phyloP scores from a whole-genome alignment of 2,888 invertebrate species.

The Diarsia rubi region DNA sequence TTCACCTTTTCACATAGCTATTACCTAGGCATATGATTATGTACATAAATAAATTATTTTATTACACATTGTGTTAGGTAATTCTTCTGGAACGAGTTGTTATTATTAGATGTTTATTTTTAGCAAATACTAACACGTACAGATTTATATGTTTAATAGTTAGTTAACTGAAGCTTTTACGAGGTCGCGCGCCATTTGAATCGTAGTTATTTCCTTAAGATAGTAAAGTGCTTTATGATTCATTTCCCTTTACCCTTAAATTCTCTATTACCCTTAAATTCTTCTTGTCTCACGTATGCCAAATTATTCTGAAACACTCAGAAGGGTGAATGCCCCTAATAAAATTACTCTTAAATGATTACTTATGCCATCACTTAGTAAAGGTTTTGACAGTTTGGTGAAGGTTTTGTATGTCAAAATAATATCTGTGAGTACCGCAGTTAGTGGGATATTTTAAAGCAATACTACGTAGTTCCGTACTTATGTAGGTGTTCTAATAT shows the following conservation, averaged over 20 bases:
- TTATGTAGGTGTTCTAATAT: not conserved
- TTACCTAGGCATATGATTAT: not conserved
- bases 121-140: not conserved
- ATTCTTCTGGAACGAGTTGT: not conserved
- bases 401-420: too few relatives aligned
- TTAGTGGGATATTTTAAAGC: not conserved
- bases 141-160: not conserved
- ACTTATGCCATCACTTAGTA: too few relatives aligned
- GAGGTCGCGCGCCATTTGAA: not conserved
- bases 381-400: too few relatives aligned
- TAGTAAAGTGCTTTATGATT: not conserved
- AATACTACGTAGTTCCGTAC: not conserved
- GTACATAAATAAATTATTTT: conserved; percentile 3
- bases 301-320: not conserved
- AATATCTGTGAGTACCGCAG: not conserved
- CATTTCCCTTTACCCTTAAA: not conserved
- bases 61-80: not conserved
- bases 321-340: not conserved
- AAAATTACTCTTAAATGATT: not conserved
- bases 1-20: not conserved
- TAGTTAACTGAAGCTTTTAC: conserved; percentile 1
- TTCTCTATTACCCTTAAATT: not conserved
- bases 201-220: not conserved
- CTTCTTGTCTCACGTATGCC: not conserved
- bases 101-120: conserved; percentile 12